Evolutionary conservation across 1,140 invertebrate species (phyloP).

Genomic region (Limonius californicus): DNA sequence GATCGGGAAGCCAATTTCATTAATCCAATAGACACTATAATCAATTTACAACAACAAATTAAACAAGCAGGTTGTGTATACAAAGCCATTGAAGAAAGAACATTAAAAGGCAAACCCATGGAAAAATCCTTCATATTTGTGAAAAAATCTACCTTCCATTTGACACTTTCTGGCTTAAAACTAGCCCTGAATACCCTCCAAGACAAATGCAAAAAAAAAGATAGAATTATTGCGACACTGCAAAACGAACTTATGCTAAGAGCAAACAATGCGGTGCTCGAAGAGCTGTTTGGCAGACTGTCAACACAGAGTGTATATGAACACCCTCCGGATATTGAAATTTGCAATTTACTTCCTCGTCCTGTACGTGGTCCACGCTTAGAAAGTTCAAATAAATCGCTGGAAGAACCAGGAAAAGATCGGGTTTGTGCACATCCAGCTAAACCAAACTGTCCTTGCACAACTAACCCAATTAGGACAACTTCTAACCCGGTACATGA

Average conservation of each 20-base stretch:
- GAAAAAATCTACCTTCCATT: no score
- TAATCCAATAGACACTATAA: no score
- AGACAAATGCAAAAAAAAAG: slow-evolving; percentile 38
- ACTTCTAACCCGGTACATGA: no score
- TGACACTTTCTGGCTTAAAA: slow-evolving; percentile 28
- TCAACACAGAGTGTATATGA: not conserved
- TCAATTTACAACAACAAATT: no score
- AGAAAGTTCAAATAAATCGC: no score
- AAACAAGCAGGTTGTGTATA: no score
- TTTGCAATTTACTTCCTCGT: slow-evolving; percentile 14
- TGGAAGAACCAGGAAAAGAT: no score
- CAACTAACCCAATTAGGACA: not conserved
- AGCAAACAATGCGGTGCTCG: slow-evolving; percentile 29
- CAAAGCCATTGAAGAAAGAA: not conserved
- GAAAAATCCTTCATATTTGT: no score
- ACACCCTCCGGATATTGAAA: not conserved
- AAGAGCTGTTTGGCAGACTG: slow-evolving; percentile 21
- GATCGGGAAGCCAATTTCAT: no score
- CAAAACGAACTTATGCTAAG: slow-evolving; percentile 30
- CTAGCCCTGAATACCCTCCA: slow-evolving; percentile 35
- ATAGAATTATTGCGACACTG: slow-evolving; percentile 37
- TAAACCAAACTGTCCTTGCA: no score
- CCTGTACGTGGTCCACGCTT: slow-evolving; percentile 2
- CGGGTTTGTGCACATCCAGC: no score
- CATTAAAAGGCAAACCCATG: slow-evolving; percentile 16